Conservation (phyloP, 2,888 invertebrate species). For the Yponomeuta malinellus region DNA sequence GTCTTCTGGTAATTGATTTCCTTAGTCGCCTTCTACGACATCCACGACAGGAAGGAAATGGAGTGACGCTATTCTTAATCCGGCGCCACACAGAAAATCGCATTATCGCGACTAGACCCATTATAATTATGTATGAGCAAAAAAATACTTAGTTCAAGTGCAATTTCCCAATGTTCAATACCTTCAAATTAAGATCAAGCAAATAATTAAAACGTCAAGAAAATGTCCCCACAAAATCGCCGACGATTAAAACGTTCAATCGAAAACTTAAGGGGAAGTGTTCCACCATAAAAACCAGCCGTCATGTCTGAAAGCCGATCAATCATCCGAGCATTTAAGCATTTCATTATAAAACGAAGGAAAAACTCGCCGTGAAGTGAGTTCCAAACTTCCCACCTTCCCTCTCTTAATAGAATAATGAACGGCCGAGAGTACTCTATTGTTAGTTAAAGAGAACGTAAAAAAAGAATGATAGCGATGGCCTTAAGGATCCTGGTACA, state of each 20-base stretch:
- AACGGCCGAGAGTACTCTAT: slow-evolving; percentile 2
- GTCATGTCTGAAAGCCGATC: not conserved
- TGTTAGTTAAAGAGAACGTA: slow-evolving; percentile 3
- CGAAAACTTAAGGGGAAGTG: not conserved
- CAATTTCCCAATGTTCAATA: not conserved
- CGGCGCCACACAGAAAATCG: too few species aligned
- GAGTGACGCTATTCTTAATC: too few species aligned
- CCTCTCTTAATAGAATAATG: slow-evolving; percentile 7
- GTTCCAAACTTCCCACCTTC: slow-evolving; percentile 2
- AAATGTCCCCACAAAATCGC: not conserved
- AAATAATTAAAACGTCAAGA: not conserved
- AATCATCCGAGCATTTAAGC: not conserved
- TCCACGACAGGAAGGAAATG: too few species aligned
- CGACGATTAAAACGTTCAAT: not conserved
- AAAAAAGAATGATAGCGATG: slow-evolving; percentile 2
- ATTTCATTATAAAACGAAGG: not conserved
- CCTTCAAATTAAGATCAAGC: not conserved
- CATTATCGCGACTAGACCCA: too few species aligned
- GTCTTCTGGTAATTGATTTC: too few species aligned
- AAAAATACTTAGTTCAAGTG: not conserved
- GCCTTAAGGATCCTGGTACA: not conserved
- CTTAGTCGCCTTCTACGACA: too few species aligned
- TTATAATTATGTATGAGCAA: too few species aligned
- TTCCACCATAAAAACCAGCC: not conserved
- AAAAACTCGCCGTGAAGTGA: not conserved